A percentile compares a stretch with the other conserved stretches of the same genome.
Conservation (phyloP, 2,113 vertebrate genomes). For the Clupea harengus region DNA sequence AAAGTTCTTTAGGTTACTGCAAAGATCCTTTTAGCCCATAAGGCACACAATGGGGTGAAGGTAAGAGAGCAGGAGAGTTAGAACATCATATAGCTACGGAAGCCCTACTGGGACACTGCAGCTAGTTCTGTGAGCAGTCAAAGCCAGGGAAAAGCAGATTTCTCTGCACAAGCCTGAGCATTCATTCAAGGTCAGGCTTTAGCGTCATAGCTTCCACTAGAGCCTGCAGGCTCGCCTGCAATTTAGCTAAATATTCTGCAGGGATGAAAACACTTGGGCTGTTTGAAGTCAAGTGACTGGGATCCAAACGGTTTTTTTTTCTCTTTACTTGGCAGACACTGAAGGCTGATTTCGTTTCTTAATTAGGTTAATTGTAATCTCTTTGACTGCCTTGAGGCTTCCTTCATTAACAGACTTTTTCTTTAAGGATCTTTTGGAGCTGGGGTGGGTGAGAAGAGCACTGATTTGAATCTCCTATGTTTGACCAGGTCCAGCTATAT, state of each 20-base stretch:
- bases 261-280: constrained; percentile 31
- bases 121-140: neutral
- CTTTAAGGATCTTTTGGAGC: constrained; percentile 1
- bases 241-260: constrained; percentile 35
- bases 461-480: constrained; percentile 23
- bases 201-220: constrained; percentile 6
- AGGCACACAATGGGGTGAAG: no score
- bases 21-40: no score
- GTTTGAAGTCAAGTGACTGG: constrained; percentile 45
- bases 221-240: constrained; percentile 23
- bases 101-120: neutral
- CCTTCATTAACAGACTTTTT: constrained; percentile 27
- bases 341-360: constrained; percentile 36
- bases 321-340: constrained; percentile 14
- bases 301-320: constrained; percentile 14
- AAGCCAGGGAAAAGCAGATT: neutral
- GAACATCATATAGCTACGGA: neutral
- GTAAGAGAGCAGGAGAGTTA: neutral
- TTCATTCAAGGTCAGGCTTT: constrained; percentile 31
- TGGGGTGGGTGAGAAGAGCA: constrained; percentile 8
- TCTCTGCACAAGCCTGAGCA: neutral
- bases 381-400: constrained; percentile 18
- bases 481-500: constrained; percentile 28
- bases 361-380: constrained; percentile 40
- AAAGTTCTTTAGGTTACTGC: no score